A percentile compares a stretch with the other conserved stretches of the same genome.
These are phyloP conservation scores for Podarcis raffonei DNA, from an alignment of 2,113 vertebrate species.

Conservation along the genomic window DNA sequence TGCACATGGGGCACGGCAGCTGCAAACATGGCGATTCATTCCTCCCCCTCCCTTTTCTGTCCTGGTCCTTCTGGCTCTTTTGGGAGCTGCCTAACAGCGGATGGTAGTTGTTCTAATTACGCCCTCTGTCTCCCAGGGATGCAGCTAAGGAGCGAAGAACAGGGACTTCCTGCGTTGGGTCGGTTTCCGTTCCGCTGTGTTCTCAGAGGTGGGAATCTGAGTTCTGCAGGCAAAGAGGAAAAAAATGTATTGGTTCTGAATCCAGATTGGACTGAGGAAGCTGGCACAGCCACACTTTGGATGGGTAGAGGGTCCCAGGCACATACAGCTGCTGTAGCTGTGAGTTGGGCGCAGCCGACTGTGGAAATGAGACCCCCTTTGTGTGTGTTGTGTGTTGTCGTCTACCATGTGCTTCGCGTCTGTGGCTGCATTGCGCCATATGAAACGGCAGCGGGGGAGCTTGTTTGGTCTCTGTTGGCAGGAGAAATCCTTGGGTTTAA, in stretches of 20 bases:
- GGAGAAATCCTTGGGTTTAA: constrained; percentile 22
- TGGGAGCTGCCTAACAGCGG: constrained; percentile 60
- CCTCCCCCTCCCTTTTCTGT: constrained; percentile 7
- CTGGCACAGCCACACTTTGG: constrained; percentile 62
- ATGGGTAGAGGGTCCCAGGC: constrained; percentile 64
- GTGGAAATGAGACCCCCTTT: background rate
- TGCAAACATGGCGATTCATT: background rate
- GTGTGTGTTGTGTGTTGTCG: background rate
- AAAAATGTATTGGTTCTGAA: constrained; percentile 49
- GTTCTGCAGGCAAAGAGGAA: constrained; percentile 67
- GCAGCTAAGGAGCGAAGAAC: constrained; percentile 69
- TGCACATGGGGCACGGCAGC: constrained; percentile 52
- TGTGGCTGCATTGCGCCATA: constrained; percentile 32
- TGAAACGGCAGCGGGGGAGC: background rate
- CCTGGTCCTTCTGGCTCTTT: constrained; percentile 36
- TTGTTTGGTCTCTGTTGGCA: constrained; percentile 13
- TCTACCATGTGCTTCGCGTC: too few species aligned
- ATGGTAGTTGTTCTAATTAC: constrained; percentile 60
- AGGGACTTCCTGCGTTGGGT: constrained; percentile 65
- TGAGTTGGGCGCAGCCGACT: constrained; percentile 22
- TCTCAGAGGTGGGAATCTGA: constrained; percentile 68
- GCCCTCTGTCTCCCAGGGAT: constrained; percentile 73
- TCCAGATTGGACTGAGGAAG: constrained; percentile 66
- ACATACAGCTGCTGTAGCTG: constrained; percentile 24
- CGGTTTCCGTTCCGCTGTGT: constrained; percentile 67